Conservation (phyloP, 2,797 vertebrate genomes). For the Florisuga fusca region DNA sequence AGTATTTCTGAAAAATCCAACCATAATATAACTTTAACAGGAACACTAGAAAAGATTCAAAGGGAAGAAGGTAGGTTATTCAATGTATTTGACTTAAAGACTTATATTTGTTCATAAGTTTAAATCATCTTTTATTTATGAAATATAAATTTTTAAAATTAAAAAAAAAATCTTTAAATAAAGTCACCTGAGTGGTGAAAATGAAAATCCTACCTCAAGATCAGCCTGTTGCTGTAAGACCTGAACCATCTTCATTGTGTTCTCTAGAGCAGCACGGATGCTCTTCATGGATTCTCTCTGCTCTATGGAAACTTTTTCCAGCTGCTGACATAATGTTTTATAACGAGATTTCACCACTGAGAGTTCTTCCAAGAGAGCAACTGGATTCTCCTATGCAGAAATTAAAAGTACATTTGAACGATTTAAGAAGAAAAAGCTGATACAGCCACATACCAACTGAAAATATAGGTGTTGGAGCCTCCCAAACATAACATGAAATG, state of each 20-base stretch:
- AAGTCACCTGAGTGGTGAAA: background rate
- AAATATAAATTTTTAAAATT: background rate
- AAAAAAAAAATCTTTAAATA: background rate
- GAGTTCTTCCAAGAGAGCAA: slow-evolving; percentile 86
- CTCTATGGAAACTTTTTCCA: slow-evolving; percentile 81
- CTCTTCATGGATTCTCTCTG: slow-evolving; percentile 84
- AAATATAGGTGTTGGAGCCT: background rate
- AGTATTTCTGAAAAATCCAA: background rate
- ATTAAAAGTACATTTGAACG: background rate
- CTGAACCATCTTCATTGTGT: slow-evolving; percentile 78
- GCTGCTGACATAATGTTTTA: slow-evolving; percentile 76
- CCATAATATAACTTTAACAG: background rate
- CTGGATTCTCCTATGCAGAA: slow-evolving; percentile 84
- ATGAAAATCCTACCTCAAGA: slow-evolving; percentile 80
- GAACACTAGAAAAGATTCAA: background rate
- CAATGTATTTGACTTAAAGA: background rate
- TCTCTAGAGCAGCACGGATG: slow-evolving; percentile 81
- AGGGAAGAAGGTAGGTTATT: background rate
- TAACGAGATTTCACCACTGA: slow-evolving; percentile 86
- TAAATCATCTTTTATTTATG: background rate
- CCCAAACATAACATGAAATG: background rate
- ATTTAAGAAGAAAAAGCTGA: background rate
- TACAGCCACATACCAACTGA: fast-evolving
- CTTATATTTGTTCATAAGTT: background rate
- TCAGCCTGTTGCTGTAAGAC: slow-evolving; percentile 78